phyloP scores from a whole-genome alignment of 2,113 vertebrate species.

The Gymnarchus niloticus region DNA sequence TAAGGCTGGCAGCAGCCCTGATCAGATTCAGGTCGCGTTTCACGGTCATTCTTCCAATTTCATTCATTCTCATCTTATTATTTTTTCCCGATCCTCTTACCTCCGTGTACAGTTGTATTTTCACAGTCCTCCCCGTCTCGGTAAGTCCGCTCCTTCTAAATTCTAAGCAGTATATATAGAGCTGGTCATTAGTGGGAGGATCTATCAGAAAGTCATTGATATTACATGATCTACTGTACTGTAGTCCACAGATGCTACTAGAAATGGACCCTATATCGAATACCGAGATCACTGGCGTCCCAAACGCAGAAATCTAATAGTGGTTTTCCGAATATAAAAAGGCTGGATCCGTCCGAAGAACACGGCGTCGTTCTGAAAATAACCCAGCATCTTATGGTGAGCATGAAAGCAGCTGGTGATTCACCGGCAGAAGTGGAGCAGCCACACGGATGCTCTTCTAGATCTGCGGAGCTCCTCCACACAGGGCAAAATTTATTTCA shows the following conservation, averaged over 20 bases:
- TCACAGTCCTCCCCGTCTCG: conserved; percentile 21
- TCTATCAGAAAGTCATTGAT: conserved; percentile 25
- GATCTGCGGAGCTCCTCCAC: neutral
- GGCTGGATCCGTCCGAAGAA: neutral
- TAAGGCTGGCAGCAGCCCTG: conserved; percentile 8
- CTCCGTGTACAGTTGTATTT: conserved; percentile 20
- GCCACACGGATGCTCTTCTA: conserved; percentile 25
- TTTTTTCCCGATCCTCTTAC: conserved; percentile 21
- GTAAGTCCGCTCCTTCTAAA: neutral
- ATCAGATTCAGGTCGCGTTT: conserved; percentile 44
- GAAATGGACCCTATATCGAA: neutral
- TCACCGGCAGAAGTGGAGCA: conserved; percentile 28
- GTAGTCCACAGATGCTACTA: conserved; percentile 5
- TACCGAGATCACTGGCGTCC: neutral
- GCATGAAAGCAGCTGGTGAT: conserved; percentile 36
- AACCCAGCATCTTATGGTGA: conserved; percentile 33
- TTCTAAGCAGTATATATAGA: conserved; percentile 32
- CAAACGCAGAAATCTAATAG: neutral
- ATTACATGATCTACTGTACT: conserved; percentile 17
- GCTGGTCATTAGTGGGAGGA: conserved; percentile 30
- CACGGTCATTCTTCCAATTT: neutral
- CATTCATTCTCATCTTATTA: neutral
- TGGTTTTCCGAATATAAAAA: neutral
- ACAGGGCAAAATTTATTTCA: too few relatives aligned
- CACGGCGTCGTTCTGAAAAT: neutral